Conservation (phyloP, 37 sponge, comb jelly and placozoan genomes). For the Oopsacas minuta region DNA sequence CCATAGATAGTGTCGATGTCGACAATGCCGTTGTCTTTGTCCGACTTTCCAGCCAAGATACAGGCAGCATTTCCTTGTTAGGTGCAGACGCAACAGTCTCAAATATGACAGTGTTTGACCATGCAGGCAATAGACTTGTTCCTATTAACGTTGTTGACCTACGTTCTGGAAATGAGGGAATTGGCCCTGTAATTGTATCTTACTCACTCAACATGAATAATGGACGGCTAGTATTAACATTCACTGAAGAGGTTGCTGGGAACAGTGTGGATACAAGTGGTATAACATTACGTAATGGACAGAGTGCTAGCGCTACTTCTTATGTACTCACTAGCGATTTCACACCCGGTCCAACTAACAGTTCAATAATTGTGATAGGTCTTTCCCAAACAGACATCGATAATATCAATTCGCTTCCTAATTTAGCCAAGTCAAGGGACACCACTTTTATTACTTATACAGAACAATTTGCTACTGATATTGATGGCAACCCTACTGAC, state of each 20-base stretch:
- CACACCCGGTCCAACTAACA: background rate
- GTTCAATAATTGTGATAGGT: constrained; percentile 5
- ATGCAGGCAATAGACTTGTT: background rate
- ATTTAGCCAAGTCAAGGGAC: constrained; percentile 41
- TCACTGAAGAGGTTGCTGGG: constrained; percentile 56
- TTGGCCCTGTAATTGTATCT: constrained; percentile 46
- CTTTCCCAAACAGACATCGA: constrained; percentile 39
- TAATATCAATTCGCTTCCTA: constrained; percentile 42
- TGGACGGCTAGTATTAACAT: constrained; percentile 36
- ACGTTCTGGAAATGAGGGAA: background rate
- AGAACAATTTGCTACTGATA: constrained; percentile 37
- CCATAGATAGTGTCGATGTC: background rate
- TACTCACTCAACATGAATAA: constrained; percentile 50
- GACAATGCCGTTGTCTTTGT: background rate
- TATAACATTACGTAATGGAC: constrained; percentile 32
- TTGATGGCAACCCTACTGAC: constrained; percentile 24
- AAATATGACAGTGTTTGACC: background rate
- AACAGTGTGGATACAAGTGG: constrained; percentile 19
- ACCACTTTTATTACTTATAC: constrained; percentile 49
- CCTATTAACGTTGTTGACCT: background rate
- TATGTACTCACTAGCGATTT: constrained; percentile 22
- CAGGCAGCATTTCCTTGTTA: background rate
- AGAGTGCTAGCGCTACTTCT: constrained; percentile 24
- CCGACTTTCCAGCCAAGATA: background rate
- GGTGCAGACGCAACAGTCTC: background rate